A percentile compares a stretch with the other conserved stretches of the same genome.
phyloP scores from a whole-genome alignment of 1,140 invertebrate species.

The Charaxes varanes region DNA sequence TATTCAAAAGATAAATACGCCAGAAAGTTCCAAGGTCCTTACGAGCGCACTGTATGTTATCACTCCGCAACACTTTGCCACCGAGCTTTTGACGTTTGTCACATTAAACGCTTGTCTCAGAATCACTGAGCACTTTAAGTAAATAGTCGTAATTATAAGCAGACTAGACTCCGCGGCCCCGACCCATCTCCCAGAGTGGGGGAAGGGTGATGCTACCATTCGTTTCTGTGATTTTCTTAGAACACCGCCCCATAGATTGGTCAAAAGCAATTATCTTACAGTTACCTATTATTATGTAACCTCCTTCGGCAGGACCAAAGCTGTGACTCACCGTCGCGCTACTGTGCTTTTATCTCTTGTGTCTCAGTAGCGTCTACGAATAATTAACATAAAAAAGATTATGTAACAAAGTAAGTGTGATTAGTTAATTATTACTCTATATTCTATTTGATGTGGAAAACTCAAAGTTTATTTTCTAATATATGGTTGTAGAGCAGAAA shows the following conservation, averaged over 20 bases:
- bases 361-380: too few species aligned
- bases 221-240: constrained; percentile 21
- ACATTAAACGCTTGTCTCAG: constrained; percentile 24
- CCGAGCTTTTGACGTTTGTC: constrained; percentile 13
- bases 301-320: neutral
- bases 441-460: too few species aligned
- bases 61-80: constrained; percentile 9
- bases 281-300: constrained; percentile 1
- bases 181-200: constrained; percentile 28
- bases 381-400: too few species aligned
- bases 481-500: too few species aligned
- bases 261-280: constrained; percentile 14
- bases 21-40: too few species aligned
- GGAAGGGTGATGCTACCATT: constrained; percentile 26
- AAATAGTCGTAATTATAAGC: constrained; percentile 31
- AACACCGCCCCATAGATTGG: constrained; percentile 21
- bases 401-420: too few species aligned
- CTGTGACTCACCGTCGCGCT: constrained; percentile 4
- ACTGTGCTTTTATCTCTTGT: neutral
- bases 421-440: too few species aligned
- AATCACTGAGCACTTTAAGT: constrained; percentile 30
- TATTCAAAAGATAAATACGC: too few species aligned
- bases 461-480: too few species aligned
- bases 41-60: too few species aligned
- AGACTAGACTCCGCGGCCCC: constrained; percentile 26